Conservation (phyloP, 2,113 vertebrate species). For the Myocastor coypus region DNA sequence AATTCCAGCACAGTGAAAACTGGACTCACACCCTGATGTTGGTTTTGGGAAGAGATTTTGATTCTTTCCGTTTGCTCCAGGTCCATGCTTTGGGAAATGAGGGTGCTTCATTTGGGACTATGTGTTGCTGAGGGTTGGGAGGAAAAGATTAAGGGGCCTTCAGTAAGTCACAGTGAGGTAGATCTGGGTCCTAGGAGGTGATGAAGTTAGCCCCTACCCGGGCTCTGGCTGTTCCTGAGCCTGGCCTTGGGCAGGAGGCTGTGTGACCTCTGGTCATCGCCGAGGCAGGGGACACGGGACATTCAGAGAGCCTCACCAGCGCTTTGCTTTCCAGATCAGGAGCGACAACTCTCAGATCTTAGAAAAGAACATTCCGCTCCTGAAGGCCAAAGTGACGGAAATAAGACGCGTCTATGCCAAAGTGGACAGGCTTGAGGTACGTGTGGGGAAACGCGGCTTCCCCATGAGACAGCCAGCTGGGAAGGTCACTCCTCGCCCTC, state of each 20-base stretch:
- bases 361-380: slow-evolving; percentile 73
- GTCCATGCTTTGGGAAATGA: not conserved
- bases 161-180: not conserved
- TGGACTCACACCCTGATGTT: not conserved
- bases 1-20: not conserved
- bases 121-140: not conserved
- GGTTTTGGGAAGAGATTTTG: not conserved
- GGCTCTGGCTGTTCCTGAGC: not conserved
- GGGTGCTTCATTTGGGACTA: not conserved
- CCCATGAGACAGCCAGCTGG: fast-evolving
- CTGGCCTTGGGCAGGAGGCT: not conserved
- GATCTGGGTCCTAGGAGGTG: fast-evolving
- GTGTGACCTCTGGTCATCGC: fast-evolving
- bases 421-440: slow-evolving; percentile 83
- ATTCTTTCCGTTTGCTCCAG: not conserved
- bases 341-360: slow-evolving; percentile 79
- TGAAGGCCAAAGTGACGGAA: slow-evolving; percentile 79
- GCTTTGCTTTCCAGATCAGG: slow-evolving; percentile 76
- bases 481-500: not conserved
- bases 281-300: fast-evolving
- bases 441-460: not conserved
- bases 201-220: not conserved
- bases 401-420: slow-evolving; percentile 78
- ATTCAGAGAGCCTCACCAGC: not conserved
- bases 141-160: not conserved